These are phyloP conservation scores for Chloroclysta siterata DNA, from an alignment of 2,888 invertebrate species.

Conservation along the genomic window DNA sequence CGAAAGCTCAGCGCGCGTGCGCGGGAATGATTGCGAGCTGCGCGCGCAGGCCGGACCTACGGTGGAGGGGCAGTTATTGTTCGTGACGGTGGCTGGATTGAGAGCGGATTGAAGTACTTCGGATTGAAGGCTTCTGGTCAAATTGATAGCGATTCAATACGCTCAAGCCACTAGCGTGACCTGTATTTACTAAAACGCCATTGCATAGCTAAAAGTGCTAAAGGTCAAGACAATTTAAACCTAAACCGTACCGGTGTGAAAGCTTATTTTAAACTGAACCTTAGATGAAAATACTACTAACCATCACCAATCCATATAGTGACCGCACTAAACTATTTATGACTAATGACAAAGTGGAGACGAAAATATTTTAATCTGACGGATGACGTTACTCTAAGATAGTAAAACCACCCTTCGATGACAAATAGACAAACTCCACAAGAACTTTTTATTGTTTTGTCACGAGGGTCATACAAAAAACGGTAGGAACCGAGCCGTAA, in stretches of 20 bases:
- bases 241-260: neutral
- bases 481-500: no score
- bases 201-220: constrained; percentile 1
- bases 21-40: constrained; percentile 56
- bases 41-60: constrained; percentile 26
- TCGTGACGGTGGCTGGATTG: constrained; percentile 24
- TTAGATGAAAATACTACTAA: neutral
- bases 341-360: no score
- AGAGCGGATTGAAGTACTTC: constrained; percentile 23
- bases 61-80: constrained; percentile 28
- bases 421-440: no score
- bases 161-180: neutral
- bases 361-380: no score
- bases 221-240: neutral
- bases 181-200: neutral
- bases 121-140: constrained; percentile 29
- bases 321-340: no score
- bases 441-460: no score
- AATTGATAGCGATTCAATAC: constrained; percentile 42
- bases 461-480: no score
- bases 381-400: no score
- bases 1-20: constrained; percentile 77
- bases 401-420: no score
- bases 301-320: no score
- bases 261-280: neutral